These are phyloP conservation scores for Patella ulyssiponensis DNA, from an alignment of 2,888 invertebrate species.

Conservation along the genomic window DNA sequence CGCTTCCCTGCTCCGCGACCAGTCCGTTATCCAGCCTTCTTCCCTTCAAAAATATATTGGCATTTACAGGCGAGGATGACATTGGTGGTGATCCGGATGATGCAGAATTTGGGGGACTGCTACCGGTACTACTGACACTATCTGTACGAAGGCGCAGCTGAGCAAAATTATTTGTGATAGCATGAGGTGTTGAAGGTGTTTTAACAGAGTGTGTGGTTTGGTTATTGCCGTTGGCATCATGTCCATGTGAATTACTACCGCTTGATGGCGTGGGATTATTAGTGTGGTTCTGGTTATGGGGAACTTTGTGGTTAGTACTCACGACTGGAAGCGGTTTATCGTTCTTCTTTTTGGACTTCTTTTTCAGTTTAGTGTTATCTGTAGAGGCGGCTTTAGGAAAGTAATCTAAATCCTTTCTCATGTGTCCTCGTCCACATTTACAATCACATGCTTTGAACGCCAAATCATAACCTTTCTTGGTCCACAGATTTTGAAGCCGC, in stretches of 20 bases:
- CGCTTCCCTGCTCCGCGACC: slow-evolving; percentile 39
- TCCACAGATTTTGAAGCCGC: slow-evolving; percentile 95
- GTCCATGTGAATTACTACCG: slow-evolving; percentile 59
- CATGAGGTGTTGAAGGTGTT: background rate
- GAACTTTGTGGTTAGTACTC: slow-evolving; percentile 53
- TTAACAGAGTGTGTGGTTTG: background rate
- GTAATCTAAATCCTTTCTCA: slow-evolving; percentile 96
- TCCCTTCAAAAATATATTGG: slow-evolving; percentile 37
- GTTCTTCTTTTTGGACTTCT: slow-evolving; percentile 79
- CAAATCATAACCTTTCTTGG: slow-evolving; percentile 96
- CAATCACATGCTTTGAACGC: slow-evolving; percentile 96
- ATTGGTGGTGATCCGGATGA: slow-evolving; percentile 54
- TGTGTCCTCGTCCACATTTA: slow-evolving; percentile 91
- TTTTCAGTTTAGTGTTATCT: slow-evolving; percentile 73
- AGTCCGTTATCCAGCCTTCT: slow-evolving; percentile 28
- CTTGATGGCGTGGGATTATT: slow-evolving; percentile 17
- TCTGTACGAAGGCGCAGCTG: slow-evolving; percentile 61
- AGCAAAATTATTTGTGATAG: slow-evolving; percentile 7
- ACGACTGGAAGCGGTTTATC: slow-evolving; percentile 78
- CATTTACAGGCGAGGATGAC: slow-evolving; percentile 47
- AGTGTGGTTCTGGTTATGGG: slow-evolving; percentile 43
- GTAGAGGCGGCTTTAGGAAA: slow-evolving; percentile 77
- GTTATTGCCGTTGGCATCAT: slow-evolving; percentile 7
- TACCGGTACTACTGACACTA: slow-evolving; percentile 72
- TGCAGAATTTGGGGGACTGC: slow-evolving; percentile 69